Conservation (phyloP, 2,797 vertebrate genomes). For the Streptopelia turtur region DNA sequence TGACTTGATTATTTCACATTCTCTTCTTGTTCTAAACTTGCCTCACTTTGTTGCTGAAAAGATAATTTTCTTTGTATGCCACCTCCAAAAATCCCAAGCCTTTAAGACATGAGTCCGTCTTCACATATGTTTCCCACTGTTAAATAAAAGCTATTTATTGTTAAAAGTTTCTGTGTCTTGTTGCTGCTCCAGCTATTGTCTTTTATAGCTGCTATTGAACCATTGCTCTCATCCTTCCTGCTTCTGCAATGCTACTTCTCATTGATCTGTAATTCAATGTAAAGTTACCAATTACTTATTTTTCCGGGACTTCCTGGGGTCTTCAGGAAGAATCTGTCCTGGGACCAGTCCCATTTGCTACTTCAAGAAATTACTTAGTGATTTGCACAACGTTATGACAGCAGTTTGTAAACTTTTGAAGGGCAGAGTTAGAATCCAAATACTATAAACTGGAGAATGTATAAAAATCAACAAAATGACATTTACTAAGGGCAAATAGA, state of each 20-base stretch:
- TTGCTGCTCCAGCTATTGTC: background rate
- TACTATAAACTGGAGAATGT: background rate
- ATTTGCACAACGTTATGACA: background rate
- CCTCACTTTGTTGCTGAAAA: background rate
- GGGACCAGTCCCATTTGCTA: background rate
- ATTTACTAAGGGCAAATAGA: background rate
- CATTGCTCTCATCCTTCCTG: background rate
- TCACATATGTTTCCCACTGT: background rate
- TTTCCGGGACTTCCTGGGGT: background rate
- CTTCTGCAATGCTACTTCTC: background rate
- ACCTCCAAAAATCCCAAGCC: background rate
- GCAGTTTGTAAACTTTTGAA: background rate
- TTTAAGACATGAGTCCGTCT: background rate
- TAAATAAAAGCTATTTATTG: background rate
- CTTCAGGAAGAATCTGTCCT: background rate
- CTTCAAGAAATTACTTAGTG: background rate
- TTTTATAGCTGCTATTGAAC: background rate
- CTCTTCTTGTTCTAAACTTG: background rate
- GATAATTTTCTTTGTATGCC: background rate
- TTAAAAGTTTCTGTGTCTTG: background rate
- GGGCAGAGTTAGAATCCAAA: background rate
- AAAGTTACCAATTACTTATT: background rate
- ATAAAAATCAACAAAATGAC: background rate
- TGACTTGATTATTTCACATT: background rate
- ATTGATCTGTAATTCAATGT: background rate